Percentiles rank a stretch among this genome's conserved stretches.
phyloP scores from a whole-genome alignment of 2,888 invertebrate species.

The Sminthurides aquaticus region DNA sequence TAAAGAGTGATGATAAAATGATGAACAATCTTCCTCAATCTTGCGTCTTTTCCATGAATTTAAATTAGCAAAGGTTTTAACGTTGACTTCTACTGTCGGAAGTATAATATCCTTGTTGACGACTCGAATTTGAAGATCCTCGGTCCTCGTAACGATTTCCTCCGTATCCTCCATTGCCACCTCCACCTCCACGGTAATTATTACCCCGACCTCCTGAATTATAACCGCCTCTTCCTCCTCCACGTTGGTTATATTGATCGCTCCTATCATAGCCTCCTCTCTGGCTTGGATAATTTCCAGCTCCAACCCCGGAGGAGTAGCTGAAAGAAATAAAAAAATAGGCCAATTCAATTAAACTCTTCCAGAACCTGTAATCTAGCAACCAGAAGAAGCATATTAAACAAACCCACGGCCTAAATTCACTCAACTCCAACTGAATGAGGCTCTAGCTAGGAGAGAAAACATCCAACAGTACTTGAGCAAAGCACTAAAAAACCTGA shows the following conservation, averaged over 20 bases:
- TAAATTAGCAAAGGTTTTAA: too few relatives aligned
- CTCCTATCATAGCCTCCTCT: not conserved
- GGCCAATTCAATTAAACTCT: not conserved
- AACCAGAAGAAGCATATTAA: too few relatives aligned
- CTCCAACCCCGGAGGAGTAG: not conserved
- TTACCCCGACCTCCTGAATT: not conserved
- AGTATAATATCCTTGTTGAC: conserved; percentile 15
- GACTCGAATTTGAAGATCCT: not conserved
- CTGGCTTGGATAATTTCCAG: not conserved
- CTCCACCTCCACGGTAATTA: conserved; percentile 1
- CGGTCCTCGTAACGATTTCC: conserved; percentile 8
- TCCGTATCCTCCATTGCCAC: not conserved
- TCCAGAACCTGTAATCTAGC: not conserved
- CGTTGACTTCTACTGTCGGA: conserved; percentile 11
- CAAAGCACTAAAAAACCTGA: not conserved
- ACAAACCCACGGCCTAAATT: too few relatives aligned
- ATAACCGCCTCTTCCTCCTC: not conserved
- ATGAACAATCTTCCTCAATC: too few relatives aligned
- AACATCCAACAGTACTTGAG: not conserved
- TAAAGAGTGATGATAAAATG: too few relatives aligned
- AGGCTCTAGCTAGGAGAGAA: too few relatives aligned
- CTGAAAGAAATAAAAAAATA: conserved; percentile 4
- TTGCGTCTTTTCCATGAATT: too few relatives aligned
- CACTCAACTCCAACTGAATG: not conserved
- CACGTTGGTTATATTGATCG: not conserved